Evolutionary conservation across 2,797 vertebrate genomes (phyloP).

Genomic region (Xiphorhynchus erythropygius): DNA sequence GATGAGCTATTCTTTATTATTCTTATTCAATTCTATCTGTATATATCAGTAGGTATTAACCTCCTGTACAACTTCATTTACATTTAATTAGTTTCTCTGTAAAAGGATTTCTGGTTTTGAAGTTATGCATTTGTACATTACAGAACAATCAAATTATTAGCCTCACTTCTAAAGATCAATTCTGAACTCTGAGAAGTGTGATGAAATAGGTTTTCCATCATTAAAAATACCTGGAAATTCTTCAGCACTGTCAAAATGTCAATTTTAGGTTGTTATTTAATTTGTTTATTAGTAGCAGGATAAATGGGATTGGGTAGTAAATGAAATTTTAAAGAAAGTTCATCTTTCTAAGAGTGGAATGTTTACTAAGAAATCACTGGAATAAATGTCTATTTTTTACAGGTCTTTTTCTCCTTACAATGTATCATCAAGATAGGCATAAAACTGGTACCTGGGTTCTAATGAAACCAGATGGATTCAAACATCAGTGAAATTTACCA

Average conservation of each 20-base stretch:
- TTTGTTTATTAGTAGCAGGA: slow-evolving; percentile 58
- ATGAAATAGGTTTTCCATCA: slow-evolving; percentile 60
- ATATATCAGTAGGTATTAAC: slow-evolving; percentile 53
- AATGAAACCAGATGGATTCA: slow-evolving; percentile 18
- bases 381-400: not conserved
- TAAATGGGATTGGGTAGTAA: slow-evolving; percentile 47
- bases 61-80: slow-evolving; percentile 61
- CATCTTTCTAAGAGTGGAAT: slow-evolving; percentile 6
- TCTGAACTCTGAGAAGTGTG: slow-evolving; percentile 39
- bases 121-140: slow-evolving; percentile 63
- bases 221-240: slow-evolving; percentile 64
- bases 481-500: not conserved
- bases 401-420: not conserved
- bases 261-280: slow-evolving; percentile 47
- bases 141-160: slow-evolving; percentile 72
- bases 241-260: slow-evolving; percentile 57
- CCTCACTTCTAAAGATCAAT: slow-evolving; percentile 60
- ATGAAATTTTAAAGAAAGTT: slow-evolving; percentile 50
- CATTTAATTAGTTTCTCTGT: slow-evolving; percentile 65
- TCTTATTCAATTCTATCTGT: slow-evolving; percentile 43
- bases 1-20: not conserved
- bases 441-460: not conserved
- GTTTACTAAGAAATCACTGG: not conserved
- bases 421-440: not conserved
- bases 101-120: slow-evolving; percentile 68